phyloP scores from a whole-genome alignment of 2,888 invertebrate species.

The Seira sanloemensis region DNA sequence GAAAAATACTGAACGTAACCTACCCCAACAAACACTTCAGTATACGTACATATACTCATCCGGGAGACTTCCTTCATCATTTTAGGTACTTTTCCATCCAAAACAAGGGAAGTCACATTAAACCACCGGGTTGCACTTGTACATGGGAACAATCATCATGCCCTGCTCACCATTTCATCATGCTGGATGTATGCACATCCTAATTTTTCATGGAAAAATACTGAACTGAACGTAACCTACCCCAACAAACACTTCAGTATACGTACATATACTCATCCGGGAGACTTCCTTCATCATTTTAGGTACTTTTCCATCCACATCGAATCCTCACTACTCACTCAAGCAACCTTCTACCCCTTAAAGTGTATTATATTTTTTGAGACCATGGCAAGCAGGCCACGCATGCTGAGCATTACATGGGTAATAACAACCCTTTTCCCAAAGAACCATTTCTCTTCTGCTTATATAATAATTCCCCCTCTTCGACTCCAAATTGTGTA shows the following conservation, averaged over 20 bases:
- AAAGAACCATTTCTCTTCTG: constrained; percentile 50
- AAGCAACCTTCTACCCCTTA: constrained; percentile 48
- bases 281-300: constrained; percentile 26
- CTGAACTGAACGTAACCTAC: constrained; percentile 36
- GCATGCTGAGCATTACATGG: neutral
- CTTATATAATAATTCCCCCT: too few species aligned
- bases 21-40: constrained; percentile 43
- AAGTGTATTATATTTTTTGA: constrained; percentile 15
- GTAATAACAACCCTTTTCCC: constrained; percentile 56
- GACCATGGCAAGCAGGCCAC: neutral
- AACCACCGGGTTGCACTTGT: neutral
- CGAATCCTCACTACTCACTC: neutral
- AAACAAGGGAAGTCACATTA: neutral
- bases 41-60: constrained; percentile 40
- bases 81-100: constrained; percentile 51
- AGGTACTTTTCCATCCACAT: constrained; percentile 45
- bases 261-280: constrained; percentile 45
- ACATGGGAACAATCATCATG: constrained; percentile 2
- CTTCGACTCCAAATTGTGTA: too few species aligned
- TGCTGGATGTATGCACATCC: too few species aligned
- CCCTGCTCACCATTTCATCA: neutral
- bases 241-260: constrained; percentile 35
- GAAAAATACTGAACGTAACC: constrained; percentile 29
- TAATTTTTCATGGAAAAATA: too few species aligned
- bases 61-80: constrained; percentile 20